Evolutionary conservation across 23 tunicate species (phyloP), one percentile per base, ranked within the genome.

Genomic region (Styela plicata): DNA sequence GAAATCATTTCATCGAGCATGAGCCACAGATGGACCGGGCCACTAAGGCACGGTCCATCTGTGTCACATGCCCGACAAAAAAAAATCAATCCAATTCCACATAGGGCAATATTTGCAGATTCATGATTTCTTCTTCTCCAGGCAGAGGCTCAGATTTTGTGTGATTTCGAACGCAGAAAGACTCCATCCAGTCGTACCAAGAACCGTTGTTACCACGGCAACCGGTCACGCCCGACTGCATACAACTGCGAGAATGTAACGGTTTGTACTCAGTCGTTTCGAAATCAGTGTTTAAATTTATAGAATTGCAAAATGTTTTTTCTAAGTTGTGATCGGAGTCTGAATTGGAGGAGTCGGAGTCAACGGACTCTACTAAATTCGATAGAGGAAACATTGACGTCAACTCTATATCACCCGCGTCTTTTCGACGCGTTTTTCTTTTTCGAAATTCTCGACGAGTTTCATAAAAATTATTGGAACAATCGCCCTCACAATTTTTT

Each of bases 31-130:
- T n/a, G n/a, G n/a, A n/a, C n/a, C n/a, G n/a, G n/a, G n/a, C n/a
- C n/a, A n/a, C n/a, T n/a, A n/a, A n/a, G n/a, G n/a, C n/a, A n/a
- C n/a, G n/a, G n/a, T n/a, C n/a, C n/a, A n/a, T n/a, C n/a, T n/a
- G n/a, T n/a, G n/a, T n/a, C n/a, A n/a, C n/a, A n/a, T n/a, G n/a
- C n/a, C n/a, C n/a, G n/a, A n/a, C n/a, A n/a, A n/a, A n/a, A n/a
- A n/a, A n/a, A n/a, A n/a, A n/a, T n/a, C n/a, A 89, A n/a, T 89
- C 94, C 69, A 89, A 62, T 67, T 89, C 94, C 34, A 89, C 88
- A 75, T 89, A 89, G 63, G 94, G 94, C 52, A 89, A 89, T 80
- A 89, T 84, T 74, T 74, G 83, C 13, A 89, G 80, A 26, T 65
- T 63, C 30, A 78, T 74, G 22, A 34, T 53, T 67, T 84, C 88